Conservation (phyloP, 2,113 vertebrate species). For the Thomomys bottae region DNA sequence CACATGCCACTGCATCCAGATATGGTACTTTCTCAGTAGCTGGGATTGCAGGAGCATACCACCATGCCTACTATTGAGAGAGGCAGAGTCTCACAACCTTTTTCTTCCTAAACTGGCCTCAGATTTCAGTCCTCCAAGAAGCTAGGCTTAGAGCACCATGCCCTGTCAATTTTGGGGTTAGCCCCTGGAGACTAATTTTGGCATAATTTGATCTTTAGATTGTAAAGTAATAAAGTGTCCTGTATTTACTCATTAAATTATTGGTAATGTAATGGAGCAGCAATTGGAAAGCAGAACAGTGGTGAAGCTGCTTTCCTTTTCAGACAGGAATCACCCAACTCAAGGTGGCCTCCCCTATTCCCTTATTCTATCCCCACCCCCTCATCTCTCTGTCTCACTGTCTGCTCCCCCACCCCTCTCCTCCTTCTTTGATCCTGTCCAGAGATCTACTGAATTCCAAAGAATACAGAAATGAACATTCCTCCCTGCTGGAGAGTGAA, state of each 20-base stretch:
- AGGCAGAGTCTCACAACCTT: too few relatives aligned
- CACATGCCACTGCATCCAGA: too few relatives aligned
- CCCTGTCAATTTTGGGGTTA: too few relatives aligned
- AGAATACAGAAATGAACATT: constrained; percentile 3
- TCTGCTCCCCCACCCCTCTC: too few relatives aligned
- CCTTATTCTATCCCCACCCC: neutral
- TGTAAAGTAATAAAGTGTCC: neutral
- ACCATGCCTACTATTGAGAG: too few relatives aligned
- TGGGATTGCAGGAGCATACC: too few relatives aligned
- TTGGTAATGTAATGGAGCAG: neutral
- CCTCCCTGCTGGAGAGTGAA: neutral
- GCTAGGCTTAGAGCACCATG: too few relatives aligned
- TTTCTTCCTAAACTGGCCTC: too few relatives aligned
- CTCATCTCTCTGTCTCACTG: neutral
- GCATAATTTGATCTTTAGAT: constrained; percentile 8
- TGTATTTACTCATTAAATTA: neutral
- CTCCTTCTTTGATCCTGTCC: neutral
- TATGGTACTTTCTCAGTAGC: too few relatives aligned
- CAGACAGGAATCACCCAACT: neutral
- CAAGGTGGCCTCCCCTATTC: neutral
- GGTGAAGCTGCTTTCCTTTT: constrained; percentile 11
- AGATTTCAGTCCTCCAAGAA: too few relatives aligned
- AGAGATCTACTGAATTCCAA: constrained; percentile 12
- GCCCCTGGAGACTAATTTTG: neutral
- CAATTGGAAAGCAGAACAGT: neutral